phyloP scores from a whole-genome alignment of 2,797 vertebrate genomes.

The Rhabdophis nuchalis region DNA sequence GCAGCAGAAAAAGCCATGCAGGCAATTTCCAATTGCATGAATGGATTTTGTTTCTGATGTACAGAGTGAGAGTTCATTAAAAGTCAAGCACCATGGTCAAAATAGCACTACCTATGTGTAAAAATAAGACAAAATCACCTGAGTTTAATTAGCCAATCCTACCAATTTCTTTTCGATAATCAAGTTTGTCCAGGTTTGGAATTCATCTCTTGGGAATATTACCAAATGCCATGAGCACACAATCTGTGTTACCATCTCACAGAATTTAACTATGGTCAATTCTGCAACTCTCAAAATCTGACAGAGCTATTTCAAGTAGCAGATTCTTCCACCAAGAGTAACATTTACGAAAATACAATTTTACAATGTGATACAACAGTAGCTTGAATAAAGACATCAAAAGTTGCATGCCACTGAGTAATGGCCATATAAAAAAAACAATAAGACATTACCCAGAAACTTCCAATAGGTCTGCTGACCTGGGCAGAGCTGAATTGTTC shows the following conservation, averaged over 20 bases:
- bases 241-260: neutral
- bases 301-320: neutral
- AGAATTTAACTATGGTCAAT: neutral
- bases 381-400: neutral
- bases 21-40: neutral
- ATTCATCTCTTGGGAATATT: neutral
- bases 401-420: neutral
- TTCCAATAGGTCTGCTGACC: neutral
- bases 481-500: neutral
- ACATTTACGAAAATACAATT: neutral
- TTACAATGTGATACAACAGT: neutral
- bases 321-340: neutral
- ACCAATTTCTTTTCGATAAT: neutral
- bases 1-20: neutral
- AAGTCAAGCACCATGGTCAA: neutral
- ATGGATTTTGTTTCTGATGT: neutral
- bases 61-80: neutral
- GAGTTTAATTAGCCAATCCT: neutral
- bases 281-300: neutral
- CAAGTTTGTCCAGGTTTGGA: neutral
- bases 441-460: neutral
- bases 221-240: neutral
- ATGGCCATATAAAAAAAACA: neutral
- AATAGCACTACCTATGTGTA: neutral
- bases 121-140: neutral